Evolutionary conservation across 2,888 invertebrate genomes (phyloP).

Genomic region (Scotopteryx bipunctaria): DNA sequence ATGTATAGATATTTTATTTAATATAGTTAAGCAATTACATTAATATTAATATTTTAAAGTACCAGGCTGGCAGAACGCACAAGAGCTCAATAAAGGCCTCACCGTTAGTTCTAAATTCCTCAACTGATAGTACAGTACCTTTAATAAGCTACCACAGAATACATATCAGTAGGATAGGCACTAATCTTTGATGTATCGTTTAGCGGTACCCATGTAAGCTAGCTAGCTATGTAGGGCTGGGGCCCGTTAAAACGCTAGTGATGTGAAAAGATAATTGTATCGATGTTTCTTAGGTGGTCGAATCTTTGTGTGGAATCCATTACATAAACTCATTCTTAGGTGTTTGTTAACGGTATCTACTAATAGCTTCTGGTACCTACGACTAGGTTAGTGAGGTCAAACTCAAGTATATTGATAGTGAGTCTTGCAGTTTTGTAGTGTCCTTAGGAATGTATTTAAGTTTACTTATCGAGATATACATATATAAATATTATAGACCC

Average conservation of each 20-base stretch:
- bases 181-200: slow-evolving; percentile 76
- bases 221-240: slow-evolving; percentile 71
- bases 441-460: no score
- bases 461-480: no score
- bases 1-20: neutral
- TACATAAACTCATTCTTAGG: no score
- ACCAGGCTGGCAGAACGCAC: slow-evolving; percentile 50
- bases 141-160: slow-evolving; percentile 58
- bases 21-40: neutral
- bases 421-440: no score
- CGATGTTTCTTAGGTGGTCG: slow-evolving; percentile 38
- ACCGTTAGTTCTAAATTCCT: slow-evolving; percentile 69
- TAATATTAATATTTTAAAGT: slow-evolving; percentile 36
- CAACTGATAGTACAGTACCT: slow-evolving; percentile 57
- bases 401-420: no score
- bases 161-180: slow-evolving; percentile 67
- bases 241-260: slow-evolving; percentile 70
- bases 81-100: slow-evolving; percentile 46
- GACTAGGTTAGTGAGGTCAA: no score
- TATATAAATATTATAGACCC: no score
- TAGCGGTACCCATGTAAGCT: slow-evolving; percentile 78
- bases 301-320: no score
- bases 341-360: no score
- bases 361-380: no score
- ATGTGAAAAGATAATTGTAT: slow-evolving; percentile 38